Evolutionary conservation across 1,140 invertebrate species (phyloP).

Genomic region (Bombus fervidus): DNA sequence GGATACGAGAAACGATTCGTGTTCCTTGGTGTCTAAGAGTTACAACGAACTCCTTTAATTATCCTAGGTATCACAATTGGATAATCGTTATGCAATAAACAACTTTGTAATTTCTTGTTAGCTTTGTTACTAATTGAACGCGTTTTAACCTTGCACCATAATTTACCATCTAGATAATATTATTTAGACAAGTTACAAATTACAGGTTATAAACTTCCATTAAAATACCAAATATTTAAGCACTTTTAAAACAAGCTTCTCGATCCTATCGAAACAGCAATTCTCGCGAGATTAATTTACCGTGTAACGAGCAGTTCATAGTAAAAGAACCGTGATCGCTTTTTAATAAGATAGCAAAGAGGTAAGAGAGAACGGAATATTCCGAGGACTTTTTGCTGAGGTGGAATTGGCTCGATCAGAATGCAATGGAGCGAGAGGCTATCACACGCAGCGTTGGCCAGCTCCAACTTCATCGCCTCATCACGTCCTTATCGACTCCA

Average conservation of each 20-base stretch:
- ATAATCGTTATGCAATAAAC: too few relatives aligned
- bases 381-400: neutral
- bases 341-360: neutral
- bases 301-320: neutral
- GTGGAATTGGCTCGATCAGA: conserved; percentile 59
- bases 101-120: too few relatives aligned
- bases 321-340: neutral
- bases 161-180: too few relatives aligned
- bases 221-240: too few relatives aligned
- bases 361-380: neutral
- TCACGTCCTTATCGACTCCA: conserved; percentile 52
- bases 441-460: conserved; percentile 67
- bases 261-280: neutral
- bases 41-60: neutral
- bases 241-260: neutral
- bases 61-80: too few relatives aligned
- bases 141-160: too few relatives aligned
- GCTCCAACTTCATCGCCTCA: conserved; percentile 47
- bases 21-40: too few relatives aligned
- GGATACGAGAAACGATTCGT: neutral
- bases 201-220: too few relatives aligned
- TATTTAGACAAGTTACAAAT: too few relatives aligned
- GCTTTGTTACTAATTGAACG: too few relatives aligned
- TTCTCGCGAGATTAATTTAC: neutral
- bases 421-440: conserved; percentile 68